Percentiles rank a stretch among this genome's conserved stretches.
Evolutionary conservation across 2,888 invertebrate species (phyloP).

Genomic region (Lasioglossum oenotherae): DNA sequence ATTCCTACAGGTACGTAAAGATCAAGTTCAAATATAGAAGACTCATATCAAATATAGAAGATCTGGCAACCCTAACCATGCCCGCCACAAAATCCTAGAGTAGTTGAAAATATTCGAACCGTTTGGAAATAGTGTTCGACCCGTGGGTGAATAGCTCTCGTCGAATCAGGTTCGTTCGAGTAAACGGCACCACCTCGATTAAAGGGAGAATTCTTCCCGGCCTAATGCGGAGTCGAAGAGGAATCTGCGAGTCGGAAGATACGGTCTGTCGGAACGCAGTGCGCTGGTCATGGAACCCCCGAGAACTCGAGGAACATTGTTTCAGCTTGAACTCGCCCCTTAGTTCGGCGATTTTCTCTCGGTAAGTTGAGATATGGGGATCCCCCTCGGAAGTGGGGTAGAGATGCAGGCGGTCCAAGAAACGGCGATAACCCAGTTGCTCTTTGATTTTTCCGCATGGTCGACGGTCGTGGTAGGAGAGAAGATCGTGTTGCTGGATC

Average conservation of each 20-base stretch:
- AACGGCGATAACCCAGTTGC: not conserved
- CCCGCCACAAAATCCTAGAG: no score
- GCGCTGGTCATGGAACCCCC: not conserved
- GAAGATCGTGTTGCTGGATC: not conserved
- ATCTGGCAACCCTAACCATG: no score
- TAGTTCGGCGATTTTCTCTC: not conserved
- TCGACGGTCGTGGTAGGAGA: not conserved
- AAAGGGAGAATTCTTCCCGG: no score
- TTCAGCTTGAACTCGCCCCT: not conserved
- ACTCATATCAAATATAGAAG: no score
- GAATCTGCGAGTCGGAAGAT: not conserved
- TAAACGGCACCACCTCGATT: no score
- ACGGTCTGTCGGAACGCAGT: not conserved
- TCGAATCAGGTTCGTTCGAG: no score
- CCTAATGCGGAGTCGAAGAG: no score
- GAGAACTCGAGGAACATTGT: not conserved
- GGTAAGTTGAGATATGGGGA: not conserved
- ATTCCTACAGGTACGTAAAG: no score
- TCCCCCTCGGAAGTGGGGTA: not conserved
- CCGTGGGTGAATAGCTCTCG: no score
- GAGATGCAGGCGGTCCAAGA: not conserved
- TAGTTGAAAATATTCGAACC: no score
- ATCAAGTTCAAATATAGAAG: no score
- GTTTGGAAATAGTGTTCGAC: no score
- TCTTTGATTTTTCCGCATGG: not conserved